Percentiles rank a stretch among this genome's conserved stretches.
Conservation (phyloP, 2,113 vertebrate genomes). For the Leucosticte australis region DNA sequence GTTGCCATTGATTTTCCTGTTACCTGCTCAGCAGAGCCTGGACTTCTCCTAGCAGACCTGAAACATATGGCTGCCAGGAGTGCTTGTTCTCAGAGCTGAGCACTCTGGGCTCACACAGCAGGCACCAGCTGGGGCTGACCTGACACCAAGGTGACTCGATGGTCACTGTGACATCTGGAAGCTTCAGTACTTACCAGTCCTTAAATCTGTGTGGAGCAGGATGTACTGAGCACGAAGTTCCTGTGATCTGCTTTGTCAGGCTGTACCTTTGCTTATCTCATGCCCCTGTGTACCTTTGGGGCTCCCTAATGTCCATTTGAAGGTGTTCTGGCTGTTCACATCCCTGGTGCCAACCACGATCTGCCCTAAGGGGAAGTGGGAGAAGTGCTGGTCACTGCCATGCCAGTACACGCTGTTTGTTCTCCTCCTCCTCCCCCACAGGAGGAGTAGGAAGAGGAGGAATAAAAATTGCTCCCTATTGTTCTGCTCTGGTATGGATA, state of each 20-base stretch:
- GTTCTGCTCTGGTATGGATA: not conserved
- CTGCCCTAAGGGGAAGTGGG: not conserved
- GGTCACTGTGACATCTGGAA: not conserved
- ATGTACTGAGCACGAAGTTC: not conserved
- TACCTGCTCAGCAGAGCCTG: not conserved
- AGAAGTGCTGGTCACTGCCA: not conserved
- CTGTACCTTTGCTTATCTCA: not conserved
- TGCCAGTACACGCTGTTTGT: not conserved
- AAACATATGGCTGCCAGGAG: not conserved
- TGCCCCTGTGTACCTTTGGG: not conserved
- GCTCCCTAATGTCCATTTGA: fast-evolving
- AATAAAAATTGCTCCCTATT: slow-evolving; percentile 4
- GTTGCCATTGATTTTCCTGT: slow-evolving; percentile 2
- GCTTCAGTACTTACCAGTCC: not conserved
- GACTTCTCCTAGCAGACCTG: not conserved
- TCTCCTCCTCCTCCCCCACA: not conserved
- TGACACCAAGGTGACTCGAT: not conserved
- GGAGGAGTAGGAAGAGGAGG: not conserved
- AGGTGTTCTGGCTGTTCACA: not conserved
- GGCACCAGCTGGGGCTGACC: not conserved
- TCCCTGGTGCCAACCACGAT: fast-evolving
- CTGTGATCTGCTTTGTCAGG: not conserved
- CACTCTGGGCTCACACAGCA: not conserved
- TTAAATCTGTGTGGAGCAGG: not conserved
- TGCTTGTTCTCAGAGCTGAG: not conserved